Percentiles rank a stretch among this genome's conserved stretches.
Evolutionary conservation across 2,797 vertebrate genomes (phyloP).

Genomic region (Macrochelys suwanniensis): DNA sequence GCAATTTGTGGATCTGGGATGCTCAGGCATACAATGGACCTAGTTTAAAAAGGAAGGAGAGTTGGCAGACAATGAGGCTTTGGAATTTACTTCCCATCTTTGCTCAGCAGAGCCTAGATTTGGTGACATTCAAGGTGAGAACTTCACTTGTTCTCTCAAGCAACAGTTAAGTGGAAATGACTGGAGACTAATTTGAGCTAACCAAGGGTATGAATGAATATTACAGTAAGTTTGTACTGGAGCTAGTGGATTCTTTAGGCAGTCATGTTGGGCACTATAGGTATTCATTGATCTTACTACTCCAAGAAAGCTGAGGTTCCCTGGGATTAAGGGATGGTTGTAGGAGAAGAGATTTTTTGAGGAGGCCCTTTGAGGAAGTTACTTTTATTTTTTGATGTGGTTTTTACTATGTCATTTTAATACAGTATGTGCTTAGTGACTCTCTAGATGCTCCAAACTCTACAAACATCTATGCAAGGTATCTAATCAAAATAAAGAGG

Average conservation of each 20-base stretch:
- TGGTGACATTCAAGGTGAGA: neutral
- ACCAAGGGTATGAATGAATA: neutral
- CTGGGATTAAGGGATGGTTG: neutral
- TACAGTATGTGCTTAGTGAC: neutral
- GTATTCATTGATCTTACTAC: neutral
- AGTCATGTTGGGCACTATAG: neutral
- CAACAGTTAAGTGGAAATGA: neutral
- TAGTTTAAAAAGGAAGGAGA: neutral
- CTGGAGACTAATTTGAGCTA: neutral
- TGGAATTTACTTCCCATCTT: constrained; percentile 11
- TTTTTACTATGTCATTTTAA: neutral
- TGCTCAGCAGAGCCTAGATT: neutral
- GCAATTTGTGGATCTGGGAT: neutral
- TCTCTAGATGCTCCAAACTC: neutral
- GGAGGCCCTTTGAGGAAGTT: neutral
- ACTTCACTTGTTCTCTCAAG: neutral
- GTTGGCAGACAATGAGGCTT: neutral
- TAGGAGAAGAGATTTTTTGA: neutral
- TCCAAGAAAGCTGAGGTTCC: neutral
- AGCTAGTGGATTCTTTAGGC: neutral
- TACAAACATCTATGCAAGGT: neutral
- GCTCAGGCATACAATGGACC: neutral
- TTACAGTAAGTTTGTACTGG: neutral
- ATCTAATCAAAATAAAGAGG: neutral
- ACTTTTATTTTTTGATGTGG: neutral